Base-by-base conservation (phyloP, 2,888 invertebrate genomes). In the Elegia similella region DNA sequence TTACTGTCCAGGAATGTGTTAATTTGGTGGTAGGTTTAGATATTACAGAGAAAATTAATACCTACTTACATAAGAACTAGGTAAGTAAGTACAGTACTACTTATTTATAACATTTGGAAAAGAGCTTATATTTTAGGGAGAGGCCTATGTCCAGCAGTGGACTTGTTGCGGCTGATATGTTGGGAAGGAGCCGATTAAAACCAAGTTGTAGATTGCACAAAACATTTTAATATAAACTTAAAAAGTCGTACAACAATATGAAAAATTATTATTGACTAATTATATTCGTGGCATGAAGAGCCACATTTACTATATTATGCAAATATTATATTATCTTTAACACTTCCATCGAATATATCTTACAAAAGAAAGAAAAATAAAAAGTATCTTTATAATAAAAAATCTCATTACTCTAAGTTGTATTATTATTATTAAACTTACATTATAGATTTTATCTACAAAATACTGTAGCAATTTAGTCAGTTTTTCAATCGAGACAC, bases 161-260 rank as follows among this genome's bases (percentile, higher is more conserved):
- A n/a, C n/a, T n/a, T n/a, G n/a, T n/a, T n/a, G n/a, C n/a, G n/a
- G n/a, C n/a, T n/a, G n/a, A n/a, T 23, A 0, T 1, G n/a, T 12
- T 23, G 5, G 46, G 17, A 16, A 7, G 8, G 15, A 23, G 13
- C 10, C 30, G 64, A 78, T 75, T 68, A 67, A 75, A 83, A 65
- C 78, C 73, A 73, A 75, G 60, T 75, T 82, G 76, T 88, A 91
- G 93, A 94, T 94, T 95, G 94, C 95, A 95, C 94, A 95, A 95
- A 93, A 95, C 94, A 94, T 95, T 95, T 95, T 95, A 95, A 95
- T 95, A 95, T 95, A 95, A 95, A 95, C 95, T 95, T 95, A 95
- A 95, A 95, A 95, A 95, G 93, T 92, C 94, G 94, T 95, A 95
- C 95, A 95, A 95, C 95, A 95, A 95, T 95, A 95, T 95, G 95